phyloP scores from a whole-genome alignment of 2,797 vertebrate genomes.

The Protonibea diacanthus region DNA sequence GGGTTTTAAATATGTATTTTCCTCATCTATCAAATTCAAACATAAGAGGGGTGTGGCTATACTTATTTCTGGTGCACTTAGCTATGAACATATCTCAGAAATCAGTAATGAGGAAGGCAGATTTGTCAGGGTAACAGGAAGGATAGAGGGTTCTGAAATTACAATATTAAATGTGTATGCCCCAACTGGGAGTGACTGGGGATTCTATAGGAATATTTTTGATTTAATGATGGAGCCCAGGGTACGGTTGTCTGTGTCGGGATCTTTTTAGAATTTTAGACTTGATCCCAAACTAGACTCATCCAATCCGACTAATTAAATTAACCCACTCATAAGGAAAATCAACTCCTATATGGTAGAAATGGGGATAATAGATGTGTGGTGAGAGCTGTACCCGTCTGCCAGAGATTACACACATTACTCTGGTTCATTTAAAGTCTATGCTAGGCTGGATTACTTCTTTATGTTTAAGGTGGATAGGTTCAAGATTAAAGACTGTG shows the following conservation, averaged over 20 bases:
- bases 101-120: neutral
- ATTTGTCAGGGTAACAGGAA: neutral
- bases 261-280: too few species aligned
- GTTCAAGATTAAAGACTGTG: neutral
- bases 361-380: neutral
- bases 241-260: too few species aligned
- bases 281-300: neutral
- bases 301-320: neutral
- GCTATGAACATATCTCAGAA: neutral
- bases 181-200: too few species aligned
- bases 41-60: neutral
- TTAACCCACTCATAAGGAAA: neutral
- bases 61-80: neutral
- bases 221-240: neutral
- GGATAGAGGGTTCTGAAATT: neutral
- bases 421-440: neutral
- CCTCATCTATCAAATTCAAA: neutral
- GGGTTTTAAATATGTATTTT: neutral
- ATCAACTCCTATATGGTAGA: neutral
- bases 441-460: neutral
- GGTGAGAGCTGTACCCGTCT: neutral
- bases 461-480: too few species aligned
- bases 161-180: neutral
- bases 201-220: too few species aligned
- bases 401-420: neutral